Evolutionary conservation across 2,888 invertebrate species (phyloP), one percentile per base, ranked within the genome.

Genomic region (Drosophila falleni): DNA sequence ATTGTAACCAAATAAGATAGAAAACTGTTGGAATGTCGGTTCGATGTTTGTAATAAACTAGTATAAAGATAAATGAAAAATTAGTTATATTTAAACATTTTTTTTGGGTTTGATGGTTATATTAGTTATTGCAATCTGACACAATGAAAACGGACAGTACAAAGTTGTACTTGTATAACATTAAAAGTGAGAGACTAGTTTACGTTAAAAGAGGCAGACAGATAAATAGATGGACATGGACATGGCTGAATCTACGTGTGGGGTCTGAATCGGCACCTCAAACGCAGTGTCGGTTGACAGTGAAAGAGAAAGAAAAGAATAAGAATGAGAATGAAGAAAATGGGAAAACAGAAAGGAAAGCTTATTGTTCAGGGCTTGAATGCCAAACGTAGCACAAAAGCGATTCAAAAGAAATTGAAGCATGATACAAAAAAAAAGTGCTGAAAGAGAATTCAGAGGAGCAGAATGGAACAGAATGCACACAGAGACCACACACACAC

Each of bases 281-380:
- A 31, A 37, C n/a, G 15, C 3, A 16, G 37, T 16, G 37, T 10
- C 13, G 6, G 42, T 44, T 44, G 50, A 33, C 16, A 35, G 33
- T 42, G 23, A 19, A 19, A 1, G 19, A 8, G 29, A 29, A 29
- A 8, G 29, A 29, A 4, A 29, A 6, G 3, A 4, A 23, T 1
- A 29, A 8, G 39, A 26, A 63, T 23, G 31, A 37, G 50, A 51
- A 15, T 33, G 62, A 61, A 65, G 41, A 64, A 64, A 77, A 62
- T 47, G 49, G 49, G 58, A 58, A 74, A 49, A 54, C 29, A 50
- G 51, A 71, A 73, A 72, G 58, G 59, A 82, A 79, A 81, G 81
- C 79, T 71, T 74, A 87, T 87, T 85, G 85, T 85, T 85, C 65
- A 62, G 39, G 54, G 63, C 68, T 68, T 85, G 81, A 81, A 87